A percentile compares a stretch with the other conserved stretches of the same genome.
Conservation (phyloP, 30 jellyfish, hydroid and myxozoan genomes). For the Pseudorhiza aurosa region DNA sequence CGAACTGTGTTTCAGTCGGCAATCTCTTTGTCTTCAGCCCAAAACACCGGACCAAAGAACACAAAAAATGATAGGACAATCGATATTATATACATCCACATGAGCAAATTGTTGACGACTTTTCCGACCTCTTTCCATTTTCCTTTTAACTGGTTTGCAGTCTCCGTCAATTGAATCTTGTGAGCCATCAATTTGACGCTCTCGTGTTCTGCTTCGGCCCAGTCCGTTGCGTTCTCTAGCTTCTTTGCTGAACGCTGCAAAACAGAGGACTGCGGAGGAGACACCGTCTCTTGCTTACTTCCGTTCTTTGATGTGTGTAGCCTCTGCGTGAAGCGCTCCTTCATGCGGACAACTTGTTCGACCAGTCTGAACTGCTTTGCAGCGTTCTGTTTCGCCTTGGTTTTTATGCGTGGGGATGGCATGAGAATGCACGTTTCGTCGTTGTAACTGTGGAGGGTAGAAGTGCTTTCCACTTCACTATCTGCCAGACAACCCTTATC, state of each 20-base stretch:
- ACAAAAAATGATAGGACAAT: slow-evolving; percentile 51
- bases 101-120: slow-evolving; percentile 59
- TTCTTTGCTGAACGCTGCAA: slow-evolving; percentile 33
- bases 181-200: slow-evolving; percentile 76
- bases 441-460: slow-evolving; percentile 32
- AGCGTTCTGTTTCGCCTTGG: not conserved
- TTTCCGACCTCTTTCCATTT: slow-evolving; percentile 80
- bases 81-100: slow-evolving; percentile 69
- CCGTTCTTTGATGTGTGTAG: not conserved
- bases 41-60: slow-evolving; percentile 58
- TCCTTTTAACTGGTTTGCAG: slow-evolving; percentile 22
- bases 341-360: slow-evolving; percentile 35
- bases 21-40: not conserved
- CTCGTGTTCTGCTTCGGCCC: slow-evolving; percentile 66
- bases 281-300: not conserved
- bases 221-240: slow-evolving; percentile 36
- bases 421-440: slow-evolving; percentile 42
- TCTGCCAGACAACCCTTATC: no score
- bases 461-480: slow-evolving; percentile 21
- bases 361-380: slow-evolving; percentile 38
- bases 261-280: slow-evolving; percentile 16
- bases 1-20: no score
- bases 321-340: slow-evolving; percentile 24
- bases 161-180: slow-evolving; percentile 46
- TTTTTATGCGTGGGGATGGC: slow-evolving; percentile 7